Base-by-base conservation (phyloP, 1,140 invertebrate genomes). In the Marisa cornuarietis region DNA sequence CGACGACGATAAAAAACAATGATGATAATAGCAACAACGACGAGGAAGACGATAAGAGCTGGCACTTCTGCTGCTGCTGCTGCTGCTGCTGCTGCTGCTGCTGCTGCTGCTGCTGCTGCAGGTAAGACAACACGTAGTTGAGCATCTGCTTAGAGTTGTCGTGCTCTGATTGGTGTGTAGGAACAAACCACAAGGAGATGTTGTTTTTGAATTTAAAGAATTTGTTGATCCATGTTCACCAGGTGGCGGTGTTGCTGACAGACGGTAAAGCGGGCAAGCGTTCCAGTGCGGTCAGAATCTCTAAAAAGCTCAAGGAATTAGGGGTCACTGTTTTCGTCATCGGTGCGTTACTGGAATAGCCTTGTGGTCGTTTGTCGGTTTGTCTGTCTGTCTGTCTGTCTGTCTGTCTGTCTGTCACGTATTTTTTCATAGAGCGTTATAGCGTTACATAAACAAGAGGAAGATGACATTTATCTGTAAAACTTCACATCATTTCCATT, bases 271-370 rank as follows among this genome's bases (percentile, higher is more conserved):
- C 86, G 10, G 79, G 72, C 16, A 84, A 80, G 71, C 71, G 79
- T 16, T 51, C 78, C 0, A 49, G 74, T 3, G 85, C 87, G 13
- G 61, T 81, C 6, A 68, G 42, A 8, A 78, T 84, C 42, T 83
- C 86, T 8, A n/a, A 82, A 18, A 76, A 76, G 26, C 86, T 86
- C 11, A 79, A 79, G 68, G 71, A 83, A 11, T 76, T 75, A 31
- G 85, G 86, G 6, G 85, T 88, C 49, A 87, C 68, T 16, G 69
- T 89, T 26, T 86, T 87, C 42, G 80, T 83, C 54, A 84, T 89
- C 79, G 88, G 88, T 72, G 81, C 72, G 42, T 68, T 8, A 58
- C 54, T 11, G 16, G 54, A 58, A 4, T 42, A 6, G 31, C 31
- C 31, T 42, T 42, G 31, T 42, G 2, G 3, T 42, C 31, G 31